Conservation (phyloP, 2,888 invertebrate species). For the Trichacis sp. region DNA sequence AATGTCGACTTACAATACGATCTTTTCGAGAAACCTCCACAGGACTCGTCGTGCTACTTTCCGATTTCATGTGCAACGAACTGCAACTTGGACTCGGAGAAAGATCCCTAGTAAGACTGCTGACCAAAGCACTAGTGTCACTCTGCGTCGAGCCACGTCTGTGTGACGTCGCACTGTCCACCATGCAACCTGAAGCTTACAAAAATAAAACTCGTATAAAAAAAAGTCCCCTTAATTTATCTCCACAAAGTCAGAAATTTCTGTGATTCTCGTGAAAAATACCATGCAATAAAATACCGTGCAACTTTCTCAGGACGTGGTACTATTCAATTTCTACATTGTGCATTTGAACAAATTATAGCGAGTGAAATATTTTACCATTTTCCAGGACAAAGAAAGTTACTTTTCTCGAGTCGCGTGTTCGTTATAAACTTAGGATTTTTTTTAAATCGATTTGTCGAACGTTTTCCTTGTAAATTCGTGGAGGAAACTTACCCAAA, state of each 20-base stretch:
- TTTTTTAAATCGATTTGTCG: too few relatives aligned
- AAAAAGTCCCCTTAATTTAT: too few relatives aligned
- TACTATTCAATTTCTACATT: neutral
- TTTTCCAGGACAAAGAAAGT: too few relatives aligned
- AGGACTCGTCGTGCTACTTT: constrained; percentile 69
- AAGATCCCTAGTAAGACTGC: constrained; percentile 74
- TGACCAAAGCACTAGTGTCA: constrained; percentile 75
- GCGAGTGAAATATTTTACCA: neutral
- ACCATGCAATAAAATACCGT: neutral
- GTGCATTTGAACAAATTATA: neutral
- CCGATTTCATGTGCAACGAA: constrained; percentile 71
- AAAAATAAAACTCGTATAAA: too few relatives aligned
- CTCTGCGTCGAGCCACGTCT: constrained; percentile 73
- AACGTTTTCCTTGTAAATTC: neutral
- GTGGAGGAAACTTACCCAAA: constrained; percentile 68
- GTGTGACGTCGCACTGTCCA: constrained; percentile 68
- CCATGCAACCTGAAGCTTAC: constrained; percentile 69
- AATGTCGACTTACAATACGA: constrained; percentile 50
- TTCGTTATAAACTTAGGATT: neutral
- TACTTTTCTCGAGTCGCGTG: too few relatives aligned
- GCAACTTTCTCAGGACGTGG: neutral
- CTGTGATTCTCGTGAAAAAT: too few relatives aligned
- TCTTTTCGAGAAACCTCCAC: constrained; percentile 70
- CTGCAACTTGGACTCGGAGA: constrained; percentile 73
- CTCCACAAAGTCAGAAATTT: too few relatives aligned